Base-by-base conservation (phyloP, 2,113 vertebrate species). In the Apteryx mantelli region DNA sequence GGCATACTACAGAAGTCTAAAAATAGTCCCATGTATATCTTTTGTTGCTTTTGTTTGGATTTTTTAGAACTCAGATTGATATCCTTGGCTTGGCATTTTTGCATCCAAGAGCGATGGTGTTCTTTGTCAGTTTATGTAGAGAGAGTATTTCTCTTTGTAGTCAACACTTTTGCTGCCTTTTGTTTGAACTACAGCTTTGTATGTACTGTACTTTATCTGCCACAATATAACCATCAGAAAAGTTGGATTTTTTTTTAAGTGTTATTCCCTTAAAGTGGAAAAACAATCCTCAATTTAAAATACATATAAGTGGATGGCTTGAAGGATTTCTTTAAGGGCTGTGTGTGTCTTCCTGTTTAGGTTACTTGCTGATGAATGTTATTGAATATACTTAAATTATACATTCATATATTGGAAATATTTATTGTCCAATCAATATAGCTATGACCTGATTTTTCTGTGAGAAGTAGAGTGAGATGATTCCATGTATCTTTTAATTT, bases 11-110 rank as follows among this genome's bases (percentile, higher is more conserved):
- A 48, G 38, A 3, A 1, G 63, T 44, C 48, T 69, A 36, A 63
- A 63, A 50, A 40, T 79, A 1, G 1, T 63, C 40, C 12, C 56
- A 32, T 1, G 0, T 26, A 14, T 19, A 40, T 36, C 2, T 0
- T 65, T 17, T 60, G 6, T 74, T 34, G 63, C 28, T 81, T 88
- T 64, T 24, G 24, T 60, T 63, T 64, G 5, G 13, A 60, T 18
- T 40, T 91, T 38, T 86, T 60, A 55, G 60, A 88, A 77, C 40
- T 55, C 52, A 71, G n/a, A 78, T 77, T 36, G 5, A 53, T 44
- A 15, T 13, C 28, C 20, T 28, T 89, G 64, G 44, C 13, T 21
- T 21, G 38, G 34, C 15, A 50, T 46, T 86, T 76, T 73, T 82
- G 32, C 9, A 44, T 56, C 74, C 21, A 78, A 38, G 52, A 75